Percentiles rank a stretch among this genome's conserved stretches.
Evolutionary conservation across 2,113 vertebrate species (phyloP).

Genomic region (Ptyas mucosa): DNA sequence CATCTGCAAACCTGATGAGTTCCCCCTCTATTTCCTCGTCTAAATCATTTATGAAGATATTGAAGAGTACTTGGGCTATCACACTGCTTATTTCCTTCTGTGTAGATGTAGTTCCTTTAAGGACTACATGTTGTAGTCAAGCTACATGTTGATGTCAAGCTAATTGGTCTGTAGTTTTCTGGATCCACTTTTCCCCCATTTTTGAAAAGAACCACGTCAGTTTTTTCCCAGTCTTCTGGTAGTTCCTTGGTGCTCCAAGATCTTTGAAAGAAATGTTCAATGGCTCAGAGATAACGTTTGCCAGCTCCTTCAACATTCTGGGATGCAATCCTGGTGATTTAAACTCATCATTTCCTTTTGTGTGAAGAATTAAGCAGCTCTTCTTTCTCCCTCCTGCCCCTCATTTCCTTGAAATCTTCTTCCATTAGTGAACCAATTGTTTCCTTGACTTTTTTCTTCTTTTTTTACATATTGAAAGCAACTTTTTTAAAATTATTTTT

Average conservation of each 20-base stretch:
- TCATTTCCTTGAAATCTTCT: neutral
- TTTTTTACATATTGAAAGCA: neutral
- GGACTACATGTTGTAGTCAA: no score
- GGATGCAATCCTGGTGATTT: neutral
- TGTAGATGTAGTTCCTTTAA: no score
- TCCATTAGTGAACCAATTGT: neutral
- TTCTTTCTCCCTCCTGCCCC: neutral
- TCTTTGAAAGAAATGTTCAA: neutral
- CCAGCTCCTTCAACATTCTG: neutral
- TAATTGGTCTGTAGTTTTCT: neutral
- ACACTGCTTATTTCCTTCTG: no score
- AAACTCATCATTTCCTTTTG: neutral
- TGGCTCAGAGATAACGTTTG: neutral
- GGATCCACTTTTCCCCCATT: neutral
- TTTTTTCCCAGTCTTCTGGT: neutral
- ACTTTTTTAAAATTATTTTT: neutral
- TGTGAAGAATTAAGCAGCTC: neutral
- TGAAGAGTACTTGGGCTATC: no score
- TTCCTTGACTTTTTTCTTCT: neutral
- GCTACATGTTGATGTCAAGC: no score
- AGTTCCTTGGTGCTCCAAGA: neutral
- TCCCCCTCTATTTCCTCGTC: no score
- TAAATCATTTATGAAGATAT: no score
- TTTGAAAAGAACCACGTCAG: neutral
- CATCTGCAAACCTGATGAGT: no score